Evolutionary conservation across 2,888 invertebrate species (phyloP).

Genomic region (Melikaiella ostensackeni): DNA sequence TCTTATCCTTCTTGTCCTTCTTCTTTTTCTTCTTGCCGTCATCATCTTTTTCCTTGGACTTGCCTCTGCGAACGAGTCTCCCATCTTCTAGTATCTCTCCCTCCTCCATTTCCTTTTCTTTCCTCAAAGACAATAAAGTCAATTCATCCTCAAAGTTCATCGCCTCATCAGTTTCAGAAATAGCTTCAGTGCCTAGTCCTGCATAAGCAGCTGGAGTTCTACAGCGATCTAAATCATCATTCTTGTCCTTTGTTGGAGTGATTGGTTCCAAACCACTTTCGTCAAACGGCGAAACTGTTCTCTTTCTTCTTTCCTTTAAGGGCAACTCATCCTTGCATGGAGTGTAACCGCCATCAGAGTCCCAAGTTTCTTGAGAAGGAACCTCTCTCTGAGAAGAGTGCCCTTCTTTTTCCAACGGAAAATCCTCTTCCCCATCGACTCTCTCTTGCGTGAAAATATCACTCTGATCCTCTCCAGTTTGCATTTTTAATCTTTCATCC

Average conservation of each 20-base stretch:
- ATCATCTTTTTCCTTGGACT: constrained; percentile 52
- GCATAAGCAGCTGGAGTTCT: constrained; percentile 74
- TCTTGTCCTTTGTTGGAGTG: constrained; percentile 70
- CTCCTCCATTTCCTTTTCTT: constrained; percentile 68
- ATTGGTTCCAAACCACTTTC: constrained; percentile 74
- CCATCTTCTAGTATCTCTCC: constrained; percentile 70
- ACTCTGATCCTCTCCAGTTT: constrained; percentile 53
- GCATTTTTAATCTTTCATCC: constrained; percentile 56
- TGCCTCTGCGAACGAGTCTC: constrained; percentile 36
- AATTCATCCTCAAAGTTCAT: constrained; percentile 76
- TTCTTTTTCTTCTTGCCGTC: constrained; percentile 78
- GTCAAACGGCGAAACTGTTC: constrained; percentile 50
- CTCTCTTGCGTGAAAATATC: constrained; percentile 33
- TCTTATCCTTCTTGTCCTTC: constrained; percentile 78
- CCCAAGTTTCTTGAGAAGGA: constrained; percentile 62
- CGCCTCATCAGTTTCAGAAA: constrained; percentile 76
- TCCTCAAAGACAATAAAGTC: constrained; percentile 69
- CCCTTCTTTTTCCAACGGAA: constrained; percentile 66
- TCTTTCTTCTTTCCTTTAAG: constrained; percentile 54
- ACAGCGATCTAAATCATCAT: constrained; percentile 74
- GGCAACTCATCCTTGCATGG: constrained; percentile 74
- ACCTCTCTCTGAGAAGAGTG: neutral
- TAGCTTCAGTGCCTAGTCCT: constrained; percentile 77
- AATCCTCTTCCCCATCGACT: constrained; percentile 63
- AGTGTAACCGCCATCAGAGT: constrained; percentile 73